phyloP scores from a whole-genome alignment of 2,113 vertebrate species.

The Aphelocoma coerulescens region DNA sequence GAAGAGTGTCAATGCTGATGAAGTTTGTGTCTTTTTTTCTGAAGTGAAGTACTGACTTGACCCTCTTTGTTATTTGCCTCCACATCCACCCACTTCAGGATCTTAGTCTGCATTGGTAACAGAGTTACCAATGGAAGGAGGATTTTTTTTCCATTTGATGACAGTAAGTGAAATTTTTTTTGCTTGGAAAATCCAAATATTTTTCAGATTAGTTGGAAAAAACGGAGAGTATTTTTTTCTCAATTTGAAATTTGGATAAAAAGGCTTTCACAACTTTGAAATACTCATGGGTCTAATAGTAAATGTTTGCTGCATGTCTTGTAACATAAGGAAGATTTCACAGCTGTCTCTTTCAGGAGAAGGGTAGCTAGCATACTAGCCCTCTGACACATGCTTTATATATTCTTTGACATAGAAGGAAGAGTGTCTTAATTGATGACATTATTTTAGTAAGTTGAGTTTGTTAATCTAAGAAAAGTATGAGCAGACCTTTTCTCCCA shows the following conservation, averaged over 20 bases:
- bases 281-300: background rate
- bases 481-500: background rate
- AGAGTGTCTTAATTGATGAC: background rate
- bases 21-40: background rate
- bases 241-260: background rate
- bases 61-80: background rate
- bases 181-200: background rate
- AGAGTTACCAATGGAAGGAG: background rate
- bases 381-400: background rate
- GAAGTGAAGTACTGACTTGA: background rate
- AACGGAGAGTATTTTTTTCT: background rate
- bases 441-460: background rate
- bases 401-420: background rate
- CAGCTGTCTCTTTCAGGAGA: background rate
- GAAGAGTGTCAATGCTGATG: background rate
- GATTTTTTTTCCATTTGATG: background rate
- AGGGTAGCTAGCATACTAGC: background rate
- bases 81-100: accelerated
- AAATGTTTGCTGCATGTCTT: background rate
- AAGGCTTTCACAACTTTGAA: background rate
- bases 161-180: background rate
- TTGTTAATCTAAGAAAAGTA: constrained; percentile 12
- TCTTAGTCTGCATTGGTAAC: background rate
- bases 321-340: background rate
- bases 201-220: background rate